Evolutionary conservation across 2,797 vertebrate genomes (phyloP).

Genomic region (Masticophis lateralis): DNA sequence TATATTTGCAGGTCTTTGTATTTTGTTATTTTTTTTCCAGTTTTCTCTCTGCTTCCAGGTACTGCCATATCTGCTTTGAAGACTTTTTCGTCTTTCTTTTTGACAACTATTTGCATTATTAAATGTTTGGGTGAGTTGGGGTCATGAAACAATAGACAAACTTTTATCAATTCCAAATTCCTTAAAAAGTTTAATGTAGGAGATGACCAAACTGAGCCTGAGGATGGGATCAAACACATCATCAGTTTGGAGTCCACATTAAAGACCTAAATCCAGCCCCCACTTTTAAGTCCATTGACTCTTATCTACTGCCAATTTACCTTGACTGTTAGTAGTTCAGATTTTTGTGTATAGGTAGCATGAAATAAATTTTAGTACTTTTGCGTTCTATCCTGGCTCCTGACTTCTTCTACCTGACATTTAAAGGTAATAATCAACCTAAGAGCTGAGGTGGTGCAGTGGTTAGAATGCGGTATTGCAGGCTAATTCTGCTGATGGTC

Average conservation of each 20-base stretch:
- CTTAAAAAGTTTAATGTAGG: not conserved
- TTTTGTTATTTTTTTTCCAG: not conserved
- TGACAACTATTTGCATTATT: not conserved
- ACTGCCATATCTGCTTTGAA: not conserved
- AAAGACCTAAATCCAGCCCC: not conserved
- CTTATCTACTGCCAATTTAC: not conserved
- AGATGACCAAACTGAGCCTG: not conserved
- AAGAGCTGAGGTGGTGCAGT: no score
- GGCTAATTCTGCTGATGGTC: no score
- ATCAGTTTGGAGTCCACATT: not conserved
- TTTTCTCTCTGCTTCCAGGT: not conserved
- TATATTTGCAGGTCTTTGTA: not conserved
- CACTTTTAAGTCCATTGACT: not conserved
- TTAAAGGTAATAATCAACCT: no score
- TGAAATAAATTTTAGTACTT: not conserved
- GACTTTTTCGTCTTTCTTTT: not conserved
- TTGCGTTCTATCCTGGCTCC: not conserved
- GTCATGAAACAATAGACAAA: not conserved
- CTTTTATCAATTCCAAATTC: not conserved
- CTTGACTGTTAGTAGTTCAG: not conserved
- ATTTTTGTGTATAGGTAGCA: not conserved
- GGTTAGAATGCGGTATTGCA: no score
- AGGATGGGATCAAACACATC: not conserved
- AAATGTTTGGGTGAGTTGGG: not conserved
- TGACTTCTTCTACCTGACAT: no score